phyloP scores from a whole-genome alignment of 2,888 invertebrate species.

The Noctua janthina region DNA sequence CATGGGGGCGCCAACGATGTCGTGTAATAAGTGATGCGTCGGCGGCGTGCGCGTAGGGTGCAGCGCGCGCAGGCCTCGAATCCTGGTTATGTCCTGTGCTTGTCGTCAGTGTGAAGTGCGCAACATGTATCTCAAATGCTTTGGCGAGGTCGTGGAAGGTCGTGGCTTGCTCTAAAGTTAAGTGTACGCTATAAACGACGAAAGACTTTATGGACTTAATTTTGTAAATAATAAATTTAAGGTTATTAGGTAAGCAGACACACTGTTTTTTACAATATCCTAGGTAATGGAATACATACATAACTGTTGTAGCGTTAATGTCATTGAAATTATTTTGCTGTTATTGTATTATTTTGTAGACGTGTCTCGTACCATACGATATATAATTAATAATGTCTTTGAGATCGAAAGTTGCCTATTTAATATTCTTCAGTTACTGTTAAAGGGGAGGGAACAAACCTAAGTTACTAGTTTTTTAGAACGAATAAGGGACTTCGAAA shows the following conservation, averaged over 20 bases:
- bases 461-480: conserved; percentile 75
- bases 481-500: conserved; percentile 76
- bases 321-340: conserved; percentile 85
- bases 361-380: conserved; percentile 73
- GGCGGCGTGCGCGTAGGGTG: conserved; percentile 32
- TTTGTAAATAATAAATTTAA: conserved; percentile 88
- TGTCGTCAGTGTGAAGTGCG: conserved; percentile 70
- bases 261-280: conserved; percentile 90
- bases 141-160: conserved; percentile 70
- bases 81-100: conserved; percentile 62
- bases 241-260: conserved; percentile 85
- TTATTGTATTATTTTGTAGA: conserved; percentile 82
- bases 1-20: conserved; percentile 57
- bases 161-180: conserved; percentile 81
- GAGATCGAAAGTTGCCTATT: conserved; percentile 69
- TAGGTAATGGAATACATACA: conserved; percentile 86
- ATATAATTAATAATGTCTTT: conserved; percentile 63
- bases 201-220: conserved; percentile 88
- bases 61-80: conserved; percentile 28
- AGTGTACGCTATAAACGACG: conserved; percentile 86
- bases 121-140: conserved; percentile 74
- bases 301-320: conserved; percentile 88
- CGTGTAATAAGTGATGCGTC: conserved; percentile 61
- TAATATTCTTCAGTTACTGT: conserved; percentile 70
- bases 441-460: conserved; percentile 77